These are phyloP conservation scores for Ceramica pisi DNA, from an alignment of 2,888 invertebrate species.

Conservation along the genomic window DNA sequence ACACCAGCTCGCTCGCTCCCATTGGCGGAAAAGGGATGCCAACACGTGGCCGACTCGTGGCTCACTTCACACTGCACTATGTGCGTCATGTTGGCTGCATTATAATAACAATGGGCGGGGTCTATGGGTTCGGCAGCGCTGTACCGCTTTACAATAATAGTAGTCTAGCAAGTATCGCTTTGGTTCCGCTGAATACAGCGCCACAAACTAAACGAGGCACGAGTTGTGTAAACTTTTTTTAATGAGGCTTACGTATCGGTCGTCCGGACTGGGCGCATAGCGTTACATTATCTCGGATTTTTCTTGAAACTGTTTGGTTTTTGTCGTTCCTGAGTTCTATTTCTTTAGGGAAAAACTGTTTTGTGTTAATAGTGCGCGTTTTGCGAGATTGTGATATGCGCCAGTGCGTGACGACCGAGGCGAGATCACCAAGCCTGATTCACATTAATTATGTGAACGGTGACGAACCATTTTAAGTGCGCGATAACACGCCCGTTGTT, in stretches of 20 bases:
- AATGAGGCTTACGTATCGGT: constrained; percentile 84
- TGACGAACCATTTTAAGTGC: constrained; percentile 88
- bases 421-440: constrained; percentile 82
- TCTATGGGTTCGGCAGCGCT: constrained; percentile 68
- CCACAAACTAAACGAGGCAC: constrained; percentile 57
- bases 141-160: constrained; percentile 71
- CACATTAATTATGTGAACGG: constrained; percentile 89
- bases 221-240: constrained; percentile 89
- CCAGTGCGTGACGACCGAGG: constrained; percentile 77
- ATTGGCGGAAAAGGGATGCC: constrained; percentile 69
- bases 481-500: constrained; percentile 85
- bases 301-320: constrained; percentile 68
- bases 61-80: constrained; percentile 82
- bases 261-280: constrained; percentile 78
- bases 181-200: constrained; percentile 69
- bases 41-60: constrained; percentile 63
- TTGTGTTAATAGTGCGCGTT: constrained; percentile 60
- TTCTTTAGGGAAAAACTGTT: constrained; percentile 55
- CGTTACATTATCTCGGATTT: constrained; percentile 74
- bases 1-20: constrained; percentile 66
- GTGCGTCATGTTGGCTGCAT: constrained; percentile 89
- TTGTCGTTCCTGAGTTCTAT: constrained; percentile 56
- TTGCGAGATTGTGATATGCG: constrained; percentile 66
- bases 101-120: constrained; percentile 89
- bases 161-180: background rate